Conservation (phyloP, 2,888 invertebrate genomes). For the Gastrophysa polygoni region DNA sequence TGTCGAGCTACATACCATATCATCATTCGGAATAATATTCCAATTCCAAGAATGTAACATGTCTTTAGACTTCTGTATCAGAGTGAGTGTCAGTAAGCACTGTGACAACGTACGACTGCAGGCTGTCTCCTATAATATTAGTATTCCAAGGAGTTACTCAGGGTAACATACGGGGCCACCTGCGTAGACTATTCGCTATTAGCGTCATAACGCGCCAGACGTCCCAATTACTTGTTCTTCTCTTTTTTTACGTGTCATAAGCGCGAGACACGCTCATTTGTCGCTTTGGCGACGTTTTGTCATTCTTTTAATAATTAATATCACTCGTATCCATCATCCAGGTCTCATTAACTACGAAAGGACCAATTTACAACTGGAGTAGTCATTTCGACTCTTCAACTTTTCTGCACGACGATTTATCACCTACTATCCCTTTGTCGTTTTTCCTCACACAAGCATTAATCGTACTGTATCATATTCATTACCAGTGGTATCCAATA, state of each 20-base stretch:
- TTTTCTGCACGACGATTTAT: conserved; percentile 52
- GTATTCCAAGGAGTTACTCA: conserved; percentile 45
- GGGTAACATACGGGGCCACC: conserved; percentile 53
- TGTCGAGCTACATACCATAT: conserved; percentile 5
- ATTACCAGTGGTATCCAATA: conserved; percentile 17
- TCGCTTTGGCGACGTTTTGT: conserved; percentile 47
- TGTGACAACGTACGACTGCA: conserved; percentile 36
- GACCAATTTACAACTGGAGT: conserved; percentile 54
- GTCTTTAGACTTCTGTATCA: conserved; percentile 22
- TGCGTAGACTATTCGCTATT: conserved; percentile 52
- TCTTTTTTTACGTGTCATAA: conserved; percentile 49
- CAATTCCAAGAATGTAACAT: conserved; percentile 25
- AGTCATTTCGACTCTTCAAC: conserved; percentile 46
- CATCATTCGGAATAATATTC: conserved; percentile 27
- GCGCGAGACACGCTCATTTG: conserved; percentile 49
- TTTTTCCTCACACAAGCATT: conserved; percentile 17
- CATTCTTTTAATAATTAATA: conserved; percentile 54
- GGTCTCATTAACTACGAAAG: conserved; percentile 52
- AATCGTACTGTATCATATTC: conserved; percentile 3
- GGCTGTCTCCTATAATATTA: conserved; percentile 49
- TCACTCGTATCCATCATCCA: conserved; percentile 51
- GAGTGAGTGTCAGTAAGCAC: conserved; percentile 30
- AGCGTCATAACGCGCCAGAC: conserved; percentile 43
- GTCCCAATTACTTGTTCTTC: conserved; percentile 51
- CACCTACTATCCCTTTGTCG: conserved; percentile 42